phyloP scores from a whole-genome alignment of 2,888 invertebrate species.

The Ornithoptera priamus region DNA sequence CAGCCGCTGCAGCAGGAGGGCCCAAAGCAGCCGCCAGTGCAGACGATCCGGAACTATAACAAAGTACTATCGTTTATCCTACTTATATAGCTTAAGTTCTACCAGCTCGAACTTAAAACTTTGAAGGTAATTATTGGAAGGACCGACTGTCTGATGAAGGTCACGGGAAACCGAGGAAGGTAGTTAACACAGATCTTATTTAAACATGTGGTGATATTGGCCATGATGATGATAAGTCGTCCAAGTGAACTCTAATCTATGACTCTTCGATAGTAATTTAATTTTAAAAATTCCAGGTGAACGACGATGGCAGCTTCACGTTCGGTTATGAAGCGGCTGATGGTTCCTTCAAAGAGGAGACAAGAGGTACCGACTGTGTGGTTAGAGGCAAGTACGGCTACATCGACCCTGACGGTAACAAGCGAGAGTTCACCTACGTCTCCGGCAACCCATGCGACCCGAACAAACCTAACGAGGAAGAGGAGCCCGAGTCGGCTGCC shows the following conservation, averaged over 20 bases:
- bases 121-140: too few species aligned
- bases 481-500: conserved; percentile 76
- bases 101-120: too few species aligned
- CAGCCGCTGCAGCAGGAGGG: conserved; percentile 67
- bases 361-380: conserved; percentile 91
- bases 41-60: conserved; percentile 91
- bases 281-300: conserved; percentile 68
- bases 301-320: conserved; percentile 91
- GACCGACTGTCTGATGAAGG: too few species aligned
- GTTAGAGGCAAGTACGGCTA: conserved; percentile 93
- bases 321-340: conserved; percentile 92
- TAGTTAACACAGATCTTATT: too few species aligned
- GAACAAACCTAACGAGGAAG: conserved; percentile 86
- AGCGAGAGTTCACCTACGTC: conserved; percentile 91
- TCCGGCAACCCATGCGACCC: conserved; percentile 93
- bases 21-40: conserved; percentile 86
- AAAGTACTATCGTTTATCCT: conserved; percentile 63
- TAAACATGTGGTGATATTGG: too few species aligned
- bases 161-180: too few species aligned
- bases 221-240: too few species aligned
- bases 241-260: too few species aligned
- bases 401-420: conserved; percentile 92
- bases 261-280: too few species aligned
- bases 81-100: background rate
- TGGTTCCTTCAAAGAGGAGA: conserved; percentile 92